Base-by-base conservation (phyloP, 2,888 invertebrate species). In the Watsonalla cultraria region DNA sequence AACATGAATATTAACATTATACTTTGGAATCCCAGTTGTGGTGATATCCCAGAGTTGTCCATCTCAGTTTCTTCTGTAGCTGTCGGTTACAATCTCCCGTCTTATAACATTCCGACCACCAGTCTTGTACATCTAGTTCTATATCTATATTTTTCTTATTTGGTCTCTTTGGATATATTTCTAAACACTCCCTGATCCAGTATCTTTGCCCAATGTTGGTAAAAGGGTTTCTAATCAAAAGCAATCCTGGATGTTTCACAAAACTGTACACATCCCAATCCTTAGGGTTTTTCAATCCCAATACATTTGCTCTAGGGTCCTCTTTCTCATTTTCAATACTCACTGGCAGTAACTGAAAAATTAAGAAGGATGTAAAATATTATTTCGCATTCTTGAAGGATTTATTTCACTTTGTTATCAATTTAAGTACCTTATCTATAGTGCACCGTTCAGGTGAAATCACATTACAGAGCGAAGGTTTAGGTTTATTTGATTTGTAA, bases 1-100 rank as follows among this genome's bases (percentile, higher is more conserved):
- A 46, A 61, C 64, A 65, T 54, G 46, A 64, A 67, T 69, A 78
- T 71, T 70, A 72, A 72, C 68, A 72, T 72, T 84, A 88, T 87
- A 95, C 94, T 92, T 99, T 99, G 53, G 97, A 96, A 72, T 98
- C 95, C 99, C 99, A 99, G 80, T 99, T 95, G 84, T 99, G 98
- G 85, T 99, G 99, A 79, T 98, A 99, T 11, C 99, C 99, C 42
- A 99, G 84, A 0, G 99, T 99, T 0, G 96, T 94, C 99, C 99
- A 99, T 68, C 99, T 91, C 66, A 99, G 82, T 56, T 90, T 89
- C 58, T 84, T 90, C 56, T 78, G 70, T 65, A 91, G 57, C 63
- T 76, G 66, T 70, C 81, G 71, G 70, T 90, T 64, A 80, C 82
- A 65, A 66, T 78, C 61, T 35, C 72, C 78, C 74, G 80, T 85